Evolutionary conservation across 2,797 vertebrate species (phyloP).

Genomic region (Pteropus rufus): DNA sequence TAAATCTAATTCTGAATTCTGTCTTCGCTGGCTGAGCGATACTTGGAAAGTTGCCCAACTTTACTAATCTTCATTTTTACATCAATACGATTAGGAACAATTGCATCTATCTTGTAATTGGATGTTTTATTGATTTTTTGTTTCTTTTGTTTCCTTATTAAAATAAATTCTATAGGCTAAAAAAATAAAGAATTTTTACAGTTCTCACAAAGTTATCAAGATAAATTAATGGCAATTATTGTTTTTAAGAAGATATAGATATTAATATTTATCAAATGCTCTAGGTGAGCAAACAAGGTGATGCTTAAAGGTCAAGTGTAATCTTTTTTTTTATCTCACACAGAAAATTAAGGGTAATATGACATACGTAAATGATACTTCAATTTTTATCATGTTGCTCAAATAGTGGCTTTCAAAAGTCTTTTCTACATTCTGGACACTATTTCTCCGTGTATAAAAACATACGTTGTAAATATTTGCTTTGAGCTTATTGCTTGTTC

Average conservation of each 20-base stretch:
- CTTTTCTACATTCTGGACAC: too few species aligned
- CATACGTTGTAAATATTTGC: too few species aligned
- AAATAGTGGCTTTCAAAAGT: too few species aligned
- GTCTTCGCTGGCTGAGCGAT: background rate
- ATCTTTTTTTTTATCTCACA: too few species aligned
- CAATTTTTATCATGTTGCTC: too few species aligned
- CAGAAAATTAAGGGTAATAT: too few species aligned
- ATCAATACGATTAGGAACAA: background rate
- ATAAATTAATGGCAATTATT: background rate
- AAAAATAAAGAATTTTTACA: background rate
- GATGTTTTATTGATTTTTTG: background rate
- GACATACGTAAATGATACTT: too few species aligned
- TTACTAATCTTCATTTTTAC: background rate
- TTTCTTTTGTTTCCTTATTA: background rate
- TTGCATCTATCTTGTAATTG: background rate
- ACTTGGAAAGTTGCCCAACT: background rate
- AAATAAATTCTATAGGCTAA: background rate
- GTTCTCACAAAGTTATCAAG: background rate
- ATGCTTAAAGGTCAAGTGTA: too few species aligned
- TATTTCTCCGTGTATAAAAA: too few species aligned
- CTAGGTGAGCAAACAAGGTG: background rate
- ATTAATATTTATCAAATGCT: background rate
- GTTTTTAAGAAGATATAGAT: background rate
- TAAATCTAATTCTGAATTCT: background rate
- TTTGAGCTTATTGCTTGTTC: too few species aligned